Percentiles rank a stretch among this genome's conserved stretches.
These are phyloP conservation scores for Salmo trutta DNA, from an alignment of 2,797 vertebrate species.

Conservation along the genomic window DNA sequence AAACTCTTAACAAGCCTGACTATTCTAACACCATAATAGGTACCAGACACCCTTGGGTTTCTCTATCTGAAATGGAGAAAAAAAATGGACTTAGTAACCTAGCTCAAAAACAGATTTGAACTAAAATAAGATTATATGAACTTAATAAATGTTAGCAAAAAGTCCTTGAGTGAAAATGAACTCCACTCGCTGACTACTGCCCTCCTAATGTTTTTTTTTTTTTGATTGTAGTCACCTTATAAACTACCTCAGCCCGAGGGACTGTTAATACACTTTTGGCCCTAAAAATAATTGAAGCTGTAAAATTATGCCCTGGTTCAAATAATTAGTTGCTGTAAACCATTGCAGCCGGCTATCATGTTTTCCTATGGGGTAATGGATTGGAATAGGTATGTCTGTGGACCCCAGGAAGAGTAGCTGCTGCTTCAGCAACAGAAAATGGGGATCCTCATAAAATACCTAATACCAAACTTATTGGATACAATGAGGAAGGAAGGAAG, in stretches of 20 bases:
- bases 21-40: background rate
- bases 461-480: too few relatives aligned
- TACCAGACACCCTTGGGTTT: background rate
- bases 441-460: too few relatives aligned
- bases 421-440: too few relatives aligned
- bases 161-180: background rate
- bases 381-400: background rate
- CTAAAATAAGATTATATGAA: background rate
- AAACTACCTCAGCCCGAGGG: background rate
- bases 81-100: background rate
- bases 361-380: background rate
- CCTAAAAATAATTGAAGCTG: background rate
- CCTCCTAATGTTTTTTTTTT: background rate
- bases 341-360: background rate
- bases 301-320: background rate
- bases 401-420: background rate
- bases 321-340: background rate
- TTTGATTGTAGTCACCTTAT: background rate
- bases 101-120: background rate
- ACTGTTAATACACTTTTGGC: background rate
- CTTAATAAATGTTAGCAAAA: background rate
- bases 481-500: too few relatives aligned
- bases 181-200: too few relatives aligned
- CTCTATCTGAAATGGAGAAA: background rate
- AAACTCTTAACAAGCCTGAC: background rate